These are phyloP conservation scores for Merodon equestris DNA, from an alignment of 2,888 invertebrate genomes.

Conservation along the genomic window DNA sequence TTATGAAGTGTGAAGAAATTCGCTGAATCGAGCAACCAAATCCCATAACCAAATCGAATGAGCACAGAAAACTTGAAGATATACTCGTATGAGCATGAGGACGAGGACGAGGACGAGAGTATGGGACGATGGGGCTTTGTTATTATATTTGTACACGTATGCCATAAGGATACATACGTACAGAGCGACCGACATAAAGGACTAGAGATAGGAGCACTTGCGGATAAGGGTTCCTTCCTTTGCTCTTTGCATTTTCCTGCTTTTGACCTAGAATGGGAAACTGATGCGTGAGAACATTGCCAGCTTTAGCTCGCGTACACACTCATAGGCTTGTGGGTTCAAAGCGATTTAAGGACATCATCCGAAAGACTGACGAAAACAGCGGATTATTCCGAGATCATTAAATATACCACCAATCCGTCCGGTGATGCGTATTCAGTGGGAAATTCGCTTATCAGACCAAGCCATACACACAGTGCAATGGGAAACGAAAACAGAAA, in stretches of 20 bases:
- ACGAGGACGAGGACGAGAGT: too few relatives aligned
- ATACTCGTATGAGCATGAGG: neutral
- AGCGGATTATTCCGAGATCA: slow-evolving; percentile 54
- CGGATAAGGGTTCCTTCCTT: neutral
- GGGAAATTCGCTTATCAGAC: slow-evolving; percentile 7
- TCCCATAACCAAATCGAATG: slow-evolving; percentile 61
- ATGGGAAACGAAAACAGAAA: slow-evolving; percentile 6
- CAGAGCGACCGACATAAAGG: neutral
- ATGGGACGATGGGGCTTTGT: too few relatives aligned
- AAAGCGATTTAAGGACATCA: slow-evolving; percentile 5
- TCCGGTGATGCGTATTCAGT: slow-evolving; percentile 43
- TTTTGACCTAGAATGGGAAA: slow-evolving; percentile 41
- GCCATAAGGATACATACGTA: neutral
- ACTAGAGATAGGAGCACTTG: neutral
- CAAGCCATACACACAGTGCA: slow-evolving; percentile 9
- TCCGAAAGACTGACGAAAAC: slow-evolving; percentile 50
- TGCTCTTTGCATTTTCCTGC: slow-evolving; percentile 32
- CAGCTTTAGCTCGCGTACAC: slow-evolving; percentile 7
- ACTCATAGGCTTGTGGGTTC: neutral
- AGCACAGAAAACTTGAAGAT: slow-evolving; percentile 37
- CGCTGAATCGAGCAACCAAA: slow-evolving; percentile 47
- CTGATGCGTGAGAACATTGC: slow-evolving; percentile 38
- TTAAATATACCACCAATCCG: slow-evolving; percentile 33
- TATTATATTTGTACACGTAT: slow-evolving; percentile 2
- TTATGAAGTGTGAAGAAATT: slow-evolving; percentile 52